A percentile compares a stretch with the other conserved stretches of the same genome.
phyloP scores from a whole-genome alignment of 2,888 invertebrate species.

The Callinectes sapidus region DNA sequence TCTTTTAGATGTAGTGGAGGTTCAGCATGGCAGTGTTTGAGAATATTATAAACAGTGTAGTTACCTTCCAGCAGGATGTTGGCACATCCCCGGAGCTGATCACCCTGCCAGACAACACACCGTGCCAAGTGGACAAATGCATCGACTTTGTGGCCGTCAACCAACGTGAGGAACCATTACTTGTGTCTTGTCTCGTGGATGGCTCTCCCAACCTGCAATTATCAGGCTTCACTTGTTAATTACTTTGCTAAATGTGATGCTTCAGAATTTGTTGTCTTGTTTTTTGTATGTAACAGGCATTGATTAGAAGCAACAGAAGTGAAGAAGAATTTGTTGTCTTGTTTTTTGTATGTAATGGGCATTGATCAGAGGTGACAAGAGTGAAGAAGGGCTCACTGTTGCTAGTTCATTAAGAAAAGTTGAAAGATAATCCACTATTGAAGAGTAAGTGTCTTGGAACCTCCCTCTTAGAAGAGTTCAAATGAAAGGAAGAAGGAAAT shows the following conservation, averaged over 20 bases:
- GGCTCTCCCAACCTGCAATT: no score
- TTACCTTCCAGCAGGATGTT: conserved; percentile 48
- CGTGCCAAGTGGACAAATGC: conserved; percentile 64
- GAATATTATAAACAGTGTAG: background rate
- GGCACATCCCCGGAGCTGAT: conserved; percentile 32
- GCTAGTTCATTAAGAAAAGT: no score
- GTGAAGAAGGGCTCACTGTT: no score
- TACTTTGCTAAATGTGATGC: background rate
- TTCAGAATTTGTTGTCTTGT: background rate
- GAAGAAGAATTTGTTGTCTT: background rate
- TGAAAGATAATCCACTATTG: no score
- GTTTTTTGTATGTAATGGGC: background rate
- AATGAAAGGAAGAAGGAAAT: no score
- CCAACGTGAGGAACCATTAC: conserved; percentile 45
- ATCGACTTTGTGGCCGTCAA: conserved; percentile 57
- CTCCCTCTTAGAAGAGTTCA: no score
- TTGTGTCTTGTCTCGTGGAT: background rate
- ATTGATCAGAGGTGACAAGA: background rate
- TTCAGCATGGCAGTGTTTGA: no score
- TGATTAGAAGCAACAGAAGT: background rate
- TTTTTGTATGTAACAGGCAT: background rate
- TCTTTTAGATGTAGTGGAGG: no score
- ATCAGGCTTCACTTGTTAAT: background rate
- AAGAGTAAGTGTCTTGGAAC: no score
- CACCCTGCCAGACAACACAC: conserved; percentile 43